Base-by-base conservation (phyloP, 2,113 vertebrate species). In the Myrmecophaga tridactyla region DNA sequence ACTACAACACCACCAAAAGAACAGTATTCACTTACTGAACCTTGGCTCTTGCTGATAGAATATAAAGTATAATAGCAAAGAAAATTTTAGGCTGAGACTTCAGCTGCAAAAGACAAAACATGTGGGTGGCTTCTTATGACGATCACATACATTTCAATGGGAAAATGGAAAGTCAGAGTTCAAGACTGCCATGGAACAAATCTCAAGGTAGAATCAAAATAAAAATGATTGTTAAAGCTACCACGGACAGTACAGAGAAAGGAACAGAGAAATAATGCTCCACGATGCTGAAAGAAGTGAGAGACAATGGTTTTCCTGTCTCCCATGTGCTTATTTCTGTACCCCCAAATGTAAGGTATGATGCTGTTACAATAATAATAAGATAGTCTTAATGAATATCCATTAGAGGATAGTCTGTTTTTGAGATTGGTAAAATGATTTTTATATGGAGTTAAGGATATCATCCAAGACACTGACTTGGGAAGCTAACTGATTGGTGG, bases 91-190 rank as follows among this genome's bases (percentile, higher is more conserved):
- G 43, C 88, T 84, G 41, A 94, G 69, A 86, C 88, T 94, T 73
- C 31, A 94, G 63, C 91, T 96, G 96, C 82, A 96, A 95, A 96
- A 96, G 96, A 94, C 90, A 94, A 90, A 96, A 91, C 86, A 96
- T 78, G 41, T 95, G 63, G 95, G 88, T 39, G 95, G 78, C 76
- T 94, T 96, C 94, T 96, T 96, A 95, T 48, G 60, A 95, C 96
- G 91, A 48, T 11, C 41, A 95, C 53, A 58, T 11, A 85, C 87
- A 96, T 97, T 96, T 92, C 95, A 84, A 78, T 96, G 90, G 53
- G 65, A 92, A 96, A 94, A 92, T 31, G 56, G 60, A 41, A 83
- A 92, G 89, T 88, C 97, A 96, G 86, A 95, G 94, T 90, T 96
- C 78, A 95, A n/a, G 83, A 18, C 51, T 83, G 69, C 85, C 90